Conservation (phyloP, 2,113 vertebrate species). For the Oncorhynchus nerka region DNA sequence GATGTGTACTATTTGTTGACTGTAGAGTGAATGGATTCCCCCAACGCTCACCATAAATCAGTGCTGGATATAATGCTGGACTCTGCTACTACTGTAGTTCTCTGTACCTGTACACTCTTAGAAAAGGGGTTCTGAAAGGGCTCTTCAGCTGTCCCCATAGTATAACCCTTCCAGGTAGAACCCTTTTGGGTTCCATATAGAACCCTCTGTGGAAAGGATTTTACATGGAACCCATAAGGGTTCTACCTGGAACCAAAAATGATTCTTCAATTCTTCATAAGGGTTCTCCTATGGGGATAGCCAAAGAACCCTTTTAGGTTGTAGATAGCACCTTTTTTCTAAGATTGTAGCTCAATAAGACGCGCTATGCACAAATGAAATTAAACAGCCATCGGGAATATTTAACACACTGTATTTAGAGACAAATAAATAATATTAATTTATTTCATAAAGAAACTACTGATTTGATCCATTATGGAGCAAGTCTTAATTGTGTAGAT, state of each 20-base stretch:
- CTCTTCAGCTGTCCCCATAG: too few relatives aligned
- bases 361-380: slow-evolving; percentile 31
- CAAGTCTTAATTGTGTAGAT: slow-evolving; percentile 75
- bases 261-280: too few relatives aligned
- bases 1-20: slow-evolving; percentile 31
- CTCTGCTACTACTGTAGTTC: slow-evolving; percentile 42
- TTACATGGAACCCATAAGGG: too few relatives aligned
- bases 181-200: too few relatives aligned
- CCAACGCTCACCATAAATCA: slow-evolving; percentile 23
- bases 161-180: too few relatives aligned
- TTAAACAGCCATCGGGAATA: slow-evolving; percentile 74
- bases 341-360: not conserved
- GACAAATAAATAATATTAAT: slow-evolving; percentile 95
- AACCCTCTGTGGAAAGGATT: too few relatives aligned
- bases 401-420: slow-evolving; percentile 95
- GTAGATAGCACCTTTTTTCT: too few relatives aligned
- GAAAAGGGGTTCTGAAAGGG: too few relatives aligned
- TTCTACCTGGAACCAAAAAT: too few relatives aligned
- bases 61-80: slow-evolving; percentile 42
- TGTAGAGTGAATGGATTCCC: slow-evolving; percentile 23
- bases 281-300: too few relatives aligned
- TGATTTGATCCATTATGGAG: slow-evolving; percentile 67
- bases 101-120: not conserved
- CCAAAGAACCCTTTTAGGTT: too few relatives aligned
- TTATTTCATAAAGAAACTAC: slow-evolving; percentile 89